Conservation (phyloP, 2,888 invertebrate genomes). For the Schizaphis graminum region DNA sequence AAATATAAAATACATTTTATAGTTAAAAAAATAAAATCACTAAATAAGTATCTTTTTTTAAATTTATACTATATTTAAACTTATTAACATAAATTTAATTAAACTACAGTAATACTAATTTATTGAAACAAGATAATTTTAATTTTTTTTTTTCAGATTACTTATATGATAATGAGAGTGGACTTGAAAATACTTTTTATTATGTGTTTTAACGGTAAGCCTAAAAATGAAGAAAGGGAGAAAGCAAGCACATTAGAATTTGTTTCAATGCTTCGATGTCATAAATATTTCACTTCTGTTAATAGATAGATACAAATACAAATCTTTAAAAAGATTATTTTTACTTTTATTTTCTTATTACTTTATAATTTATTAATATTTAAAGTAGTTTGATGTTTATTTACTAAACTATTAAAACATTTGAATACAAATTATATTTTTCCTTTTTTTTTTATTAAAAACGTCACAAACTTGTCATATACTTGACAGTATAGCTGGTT, state of each 20-base stretch:
- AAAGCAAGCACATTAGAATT: constrained; percentile 51
- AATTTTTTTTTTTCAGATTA: constrained; percentile 26
- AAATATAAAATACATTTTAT: background rate
- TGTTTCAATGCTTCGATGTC: constrained; percentile 56
- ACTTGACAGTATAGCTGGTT: background rate
- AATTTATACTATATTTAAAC: background rate
- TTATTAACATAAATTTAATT: background rate
- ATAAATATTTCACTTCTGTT: constrained; percentile 48
- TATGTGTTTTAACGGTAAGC: constrained; percentile 25
- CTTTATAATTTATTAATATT: background rate
- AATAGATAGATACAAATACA: background rate
- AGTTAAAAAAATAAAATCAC: background rate
- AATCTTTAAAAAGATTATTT: background rate
- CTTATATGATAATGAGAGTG: constrained; percentile 37
- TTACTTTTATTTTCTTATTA: background rate
- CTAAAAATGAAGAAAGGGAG: constrained; percentile 58
- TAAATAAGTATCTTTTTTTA: background rate
- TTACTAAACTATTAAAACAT: background rate
- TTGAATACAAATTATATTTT: background rate
- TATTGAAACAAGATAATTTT: background rate
- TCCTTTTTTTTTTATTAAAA: background rate
- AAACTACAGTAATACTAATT: background rate
- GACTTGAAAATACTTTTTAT: constrained; percentile 47
- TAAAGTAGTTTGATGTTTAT: background rate
- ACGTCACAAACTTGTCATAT: background rate